These are phyloP conservation scores for Meghimatium bilineatum DNA, from an alignment of 2,888 invertebrate species.

Conservation along the genomic window DNA sequence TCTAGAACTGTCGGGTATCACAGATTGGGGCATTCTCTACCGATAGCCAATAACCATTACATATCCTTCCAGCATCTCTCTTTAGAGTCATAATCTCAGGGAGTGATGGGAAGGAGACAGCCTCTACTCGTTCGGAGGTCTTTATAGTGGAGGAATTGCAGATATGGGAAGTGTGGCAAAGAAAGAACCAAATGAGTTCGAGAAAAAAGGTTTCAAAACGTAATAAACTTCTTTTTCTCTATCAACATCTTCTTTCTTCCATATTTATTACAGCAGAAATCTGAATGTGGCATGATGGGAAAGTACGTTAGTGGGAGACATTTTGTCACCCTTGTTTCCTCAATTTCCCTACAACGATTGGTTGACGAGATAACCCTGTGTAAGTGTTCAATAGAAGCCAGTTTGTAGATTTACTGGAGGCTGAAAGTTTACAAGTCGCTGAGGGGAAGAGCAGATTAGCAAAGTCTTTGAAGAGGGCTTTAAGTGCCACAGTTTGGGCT, in stretches of 20 bases:
- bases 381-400: neutral
- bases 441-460: slow-evolving; percentile 13
- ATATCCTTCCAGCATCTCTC: neutral
- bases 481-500: neutral
- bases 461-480: slow-evolving; percentile 1
- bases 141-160: neutral
- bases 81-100: slow-evolving; percentile 17
- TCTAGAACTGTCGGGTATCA: neutral
- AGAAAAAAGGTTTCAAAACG: neutral
- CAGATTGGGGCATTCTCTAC: slow-evolving; percentile 11
- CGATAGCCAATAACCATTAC: slow-evolving; percentile 21
- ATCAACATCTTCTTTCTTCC: neutral
- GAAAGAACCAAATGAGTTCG: neutral
- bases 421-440: neutral
- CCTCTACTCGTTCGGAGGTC: neutral
- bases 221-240: slow-evolving; percentile 2
- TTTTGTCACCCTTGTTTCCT: neutral
- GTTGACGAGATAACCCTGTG: neutral
- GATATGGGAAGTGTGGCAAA: neutral
- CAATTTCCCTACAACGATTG: neutral
- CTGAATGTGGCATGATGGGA: neutral
- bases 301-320: neutral
- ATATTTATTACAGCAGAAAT: slow-evolving; percentile 6
- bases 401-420: neutral
- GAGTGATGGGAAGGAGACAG: neutral